Percentiles rank a stretch among this genome's conserved stretches.
These are phyloP conservation scores for Prolemur simus DNA, from an alignment of 2,113 vertebrate species.

Conservation along the genomic window DNA sequence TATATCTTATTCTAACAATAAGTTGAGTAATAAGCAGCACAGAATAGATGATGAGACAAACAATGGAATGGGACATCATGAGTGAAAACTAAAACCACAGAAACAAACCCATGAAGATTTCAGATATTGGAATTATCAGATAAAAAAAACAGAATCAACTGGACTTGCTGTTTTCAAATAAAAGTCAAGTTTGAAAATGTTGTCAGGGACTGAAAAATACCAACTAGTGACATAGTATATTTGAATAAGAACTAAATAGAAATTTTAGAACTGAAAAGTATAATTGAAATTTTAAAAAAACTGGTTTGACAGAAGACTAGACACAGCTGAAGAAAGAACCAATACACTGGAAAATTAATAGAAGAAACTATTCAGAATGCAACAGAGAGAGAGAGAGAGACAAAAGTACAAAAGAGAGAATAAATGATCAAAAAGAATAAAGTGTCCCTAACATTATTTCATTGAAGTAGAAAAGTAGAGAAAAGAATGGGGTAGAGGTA, in stretches of 20 bases:
- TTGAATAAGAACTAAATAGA: background rate
- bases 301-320: background rate
- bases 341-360: conserved; percentile 21
- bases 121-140: background rate
- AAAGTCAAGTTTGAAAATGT: conserved; percentile 3
- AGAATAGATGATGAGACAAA: conserved; percentile 6
- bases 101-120: background rate
- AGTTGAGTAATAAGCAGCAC: background rate
- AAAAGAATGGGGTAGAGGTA: background rate
- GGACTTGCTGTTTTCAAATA: background rate
- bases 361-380: background rate
- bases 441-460: background rate
- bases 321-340: background rate
- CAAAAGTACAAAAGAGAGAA: background rate
- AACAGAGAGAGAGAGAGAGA: background rate
- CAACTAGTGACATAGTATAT: background rate
- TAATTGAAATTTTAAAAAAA: background rate
- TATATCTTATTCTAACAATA: background rate
- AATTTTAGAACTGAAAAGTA: conserved; percentile 25
- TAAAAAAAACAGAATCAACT: background rate
- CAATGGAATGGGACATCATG: background rate
- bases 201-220: background rate
- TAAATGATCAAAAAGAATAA: background rate
- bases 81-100: background rate
- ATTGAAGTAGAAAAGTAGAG: background rate